Evolutionary conservation across 2,797 vertebrate species (phyloP).

Genomic region (Phoeniculus purpureus): DNA sequence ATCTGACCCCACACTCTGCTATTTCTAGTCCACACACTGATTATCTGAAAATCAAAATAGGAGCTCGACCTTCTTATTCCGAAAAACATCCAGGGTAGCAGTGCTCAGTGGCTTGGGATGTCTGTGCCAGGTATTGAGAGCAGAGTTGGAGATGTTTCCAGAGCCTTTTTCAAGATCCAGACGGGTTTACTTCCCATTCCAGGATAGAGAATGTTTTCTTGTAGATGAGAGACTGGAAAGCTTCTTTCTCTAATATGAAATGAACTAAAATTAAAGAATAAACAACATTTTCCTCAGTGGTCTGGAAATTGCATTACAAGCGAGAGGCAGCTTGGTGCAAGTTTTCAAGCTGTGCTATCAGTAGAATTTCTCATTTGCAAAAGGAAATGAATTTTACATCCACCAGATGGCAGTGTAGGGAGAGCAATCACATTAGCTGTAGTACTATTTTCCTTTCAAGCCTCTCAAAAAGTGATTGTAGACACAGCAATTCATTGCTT

Average conservation of each 20-base stretch:
- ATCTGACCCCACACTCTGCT: neutral
- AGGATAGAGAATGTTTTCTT: neutral
- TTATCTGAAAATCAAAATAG: neutral
- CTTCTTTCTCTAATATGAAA: neutral
- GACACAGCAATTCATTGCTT: slow-evolving; percentile 57
- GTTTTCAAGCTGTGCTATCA: slow-evolving; percentile 28
- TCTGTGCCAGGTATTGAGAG: neutral
- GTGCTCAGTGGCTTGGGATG: neutral
- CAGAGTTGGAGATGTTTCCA: neutral
- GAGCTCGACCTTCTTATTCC: neutral
- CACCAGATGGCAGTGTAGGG: slow-evolving; percentile 66
- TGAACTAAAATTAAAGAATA: slow-evolving; percentile 15
- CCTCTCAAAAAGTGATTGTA: slow-evolving; percentile 50
- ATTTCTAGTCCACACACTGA: neutral
- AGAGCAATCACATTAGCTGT: slow-evolving; percentile 36
- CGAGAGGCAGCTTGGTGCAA: neutral
- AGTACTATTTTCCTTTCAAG: slow-evolving; percentile 48
- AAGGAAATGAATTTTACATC: slow-evolving; percentile 32
- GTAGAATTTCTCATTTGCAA: slow-evolving; percentile 25
- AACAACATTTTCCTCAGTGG: neutral
- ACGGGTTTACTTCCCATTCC: neutral
- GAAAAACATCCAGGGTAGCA: neutral
- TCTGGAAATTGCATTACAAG: neutral
- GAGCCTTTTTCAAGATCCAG: neutral
- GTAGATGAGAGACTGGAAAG: neutral